These are phyloP conservation scores for Melozone crissalis DNA, from an alignment of 2,113 vertebrate genomes.

Conservation along the genomic window DNA sequence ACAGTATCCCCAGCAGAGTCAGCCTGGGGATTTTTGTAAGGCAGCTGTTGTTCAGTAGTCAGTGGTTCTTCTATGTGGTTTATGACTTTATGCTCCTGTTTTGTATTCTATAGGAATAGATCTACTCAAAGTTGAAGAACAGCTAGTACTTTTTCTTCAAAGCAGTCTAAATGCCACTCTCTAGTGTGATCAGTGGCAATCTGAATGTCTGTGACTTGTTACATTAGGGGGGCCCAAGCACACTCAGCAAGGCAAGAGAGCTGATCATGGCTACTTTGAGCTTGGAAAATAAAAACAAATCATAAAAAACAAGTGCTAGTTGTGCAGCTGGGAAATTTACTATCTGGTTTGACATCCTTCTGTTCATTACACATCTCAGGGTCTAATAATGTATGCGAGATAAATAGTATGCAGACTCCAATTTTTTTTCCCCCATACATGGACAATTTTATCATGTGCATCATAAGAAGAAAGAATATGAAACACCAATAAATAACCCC, in stretches of 20 bases:
- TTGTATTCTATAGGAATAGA: not conserved
- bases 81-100: not conserved
- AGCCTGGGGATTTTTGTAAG: not conserved
- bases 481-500: not conserved
- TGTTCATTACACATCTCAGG: not conserved
- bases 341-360: not conserved
- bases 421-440: not conserved
- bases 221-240: not conserved
- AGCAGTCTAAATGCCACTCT: not conserved
- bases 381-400: not conserved
- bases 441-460: not conserved
- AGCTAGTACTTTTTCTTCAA: not conserved
- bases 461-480: not conserved
- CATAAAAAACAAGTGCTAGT: not conserved
- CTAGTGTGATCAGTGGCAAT: not conserved
- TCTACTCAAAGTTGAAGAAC: not conserved
- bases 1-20: not conserved
- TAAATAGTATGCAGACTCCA: not conserved
- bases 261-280: not conserved
- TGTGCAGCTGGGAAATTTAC: not conserved
- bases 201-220: not conserved
- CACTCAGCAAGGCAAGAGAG: not conserved
- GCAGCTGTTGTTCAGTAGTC: not conserved
- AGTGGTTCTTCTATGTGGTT: not conserved
- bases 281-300: not conserved